phyloP scores from a whole-genome alignment of 2,888 invertebrate genomes.

The Tinea pellionella region DNA sequence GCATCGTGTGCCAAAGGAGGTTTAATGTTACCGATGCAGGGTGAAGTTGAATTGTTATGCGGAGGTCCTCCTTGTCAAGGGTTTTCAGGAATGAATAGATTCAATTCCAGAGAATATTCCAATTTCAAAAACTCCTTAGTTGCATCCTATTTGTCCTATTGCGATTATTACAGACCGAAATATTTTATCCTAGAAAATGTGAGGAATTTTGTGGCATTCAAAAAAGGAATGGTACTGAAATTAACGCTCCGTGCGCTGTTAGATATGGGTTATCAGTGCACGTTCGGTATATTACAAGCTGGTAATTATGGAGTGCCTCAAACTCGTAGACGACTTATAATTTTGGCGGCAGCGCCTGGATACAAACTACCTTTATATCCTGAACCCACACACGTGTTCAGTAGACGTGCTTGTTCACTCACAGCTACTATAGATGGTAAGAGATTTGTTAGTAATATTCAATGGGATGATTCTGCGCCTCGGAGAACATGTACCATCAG shows the following conservation, averaged over 20 bases:
- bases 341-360: constrained; percentile 86
- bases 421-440: constrained; percentile 56
- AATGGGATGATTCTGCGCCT: constrained; percentile 78
- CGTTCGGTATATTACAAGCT: constrained; percentile 87
- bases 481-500: constrained; percentile 80
- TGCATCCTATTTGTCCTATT: constrained; percentile 83
- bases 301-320: constrained; percentile 89
- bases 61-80: constrained; percentile 93
- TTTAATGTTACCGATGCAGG: constrained; percentile 75
- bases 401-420: constrained; percentile 73
- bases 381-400: constrained; percentile 83
- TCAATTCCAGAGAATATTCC: constrained; percentile 86
- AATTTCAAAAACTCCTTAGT: constrained; percentile 88
- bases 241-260: constrained; percentile 79
- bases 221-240: constrained; percentile 83
- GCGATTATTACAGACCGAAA: constrained; percentile 86
- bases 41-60: constrained; percentile 85
- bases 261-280: constrained; percentile 89
- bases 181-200: constrained; percentile 89
- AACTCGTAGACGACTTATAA: constrained; percentile 80
- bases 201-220: constrained; percentile 86
- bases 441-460: constrained; percentile 62
- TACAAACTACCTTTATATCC: constrained; percentile 80
- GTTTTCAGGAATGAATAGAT: constrained; percentile 90
- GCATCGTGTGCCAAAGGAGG: constrained; percentile 57